Evolutionary conservation across 2,113 vertebrate genomes (phyloP).

Genomic region (Neolamprologus brichardi): DNA sequence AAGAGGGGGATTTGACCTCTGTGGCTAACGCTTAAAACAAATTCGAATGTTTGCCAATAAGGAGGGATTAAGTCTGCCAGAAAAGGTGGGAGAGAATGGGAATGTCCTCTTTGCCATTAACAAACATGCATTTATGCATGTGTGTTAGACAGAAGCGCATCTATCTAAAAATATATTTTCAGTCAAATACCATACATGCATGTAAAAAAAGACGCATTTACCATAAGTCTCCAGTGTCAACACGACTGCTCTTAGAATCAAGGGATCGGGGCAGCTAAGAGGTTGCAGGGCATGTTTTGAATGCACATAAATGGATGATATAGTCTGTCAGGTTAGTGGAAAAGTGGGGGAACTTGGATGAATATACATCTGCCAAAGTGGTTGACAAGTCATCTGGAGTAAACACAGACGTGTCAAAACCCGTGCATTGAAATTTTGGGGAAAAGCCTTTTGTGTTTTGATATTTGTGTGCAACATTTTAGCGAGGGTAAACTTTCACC

Average conservation of each 20-base stretch:
- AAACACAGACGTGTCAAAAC: conserved; percentile 61
- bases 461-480: conserved; percentile 41
- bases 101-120: not conserved
- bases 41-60: conserved; percentile 68
- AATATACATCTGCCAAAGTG: conserved; percentile 52
- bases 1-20: conserved; percentile 65
- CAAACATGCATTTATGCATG: not conserved
- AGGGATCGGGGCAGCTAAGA: not conserved
- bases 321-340: conserved; percentile 15
- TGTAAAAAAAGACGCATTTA: not conserved
- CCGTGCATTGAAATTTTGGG: conserved; percentile 40
- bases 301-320: not conserved
- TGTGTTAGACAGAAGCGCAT: not conserved
- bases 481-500: conserved; percentile 47
- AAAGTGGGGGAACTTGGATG: conserved; percentile 7
- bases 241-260: not conserved
- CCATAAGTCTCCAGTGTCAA: not conserved
- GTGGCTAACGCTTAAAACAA: conserved; percentile 54
- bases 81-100: not conserved
- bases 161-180: not conserved
- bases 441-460: conserved; percentile 48
- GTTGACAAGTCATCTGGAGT: conserved; percentile 53
- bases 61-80: conserved; percentile 55
- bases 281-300: not conserved
- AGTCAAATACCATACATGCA: not conserved